Conservation (phyloP, 2,888 invertebrate species). For the Itoplectis maculator region DNA sequence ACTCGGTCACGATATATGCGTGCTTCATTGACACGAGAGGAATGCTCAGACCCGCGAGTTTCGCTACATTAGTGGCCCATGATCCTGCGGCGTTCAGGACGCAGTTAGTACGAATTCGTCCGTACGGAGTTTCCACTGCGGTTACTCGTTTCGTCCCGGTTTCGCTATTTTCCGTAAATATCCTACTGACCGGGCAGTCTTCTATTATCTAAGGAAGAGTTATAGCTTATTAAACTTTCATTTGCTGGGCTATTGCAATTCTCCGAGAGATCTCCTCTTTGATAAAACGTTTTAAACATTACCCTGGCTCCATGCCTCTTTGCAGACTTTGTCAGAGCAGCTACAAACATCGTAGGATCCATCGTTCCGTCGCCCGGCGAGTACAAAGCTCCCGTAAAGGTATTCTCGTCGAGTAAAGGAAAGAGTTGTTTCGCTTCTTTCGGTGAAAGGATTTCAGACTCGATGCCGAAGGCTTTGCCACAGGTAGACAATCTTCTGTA, state of each 20-base stretch:
- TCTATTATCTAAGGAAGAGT: conserved; percentile 88
- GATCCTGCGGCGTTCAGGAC: conserved; percentile 93
- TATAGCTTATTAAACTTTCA: neutral
- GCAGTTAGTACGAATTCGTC: conserved; percentile 90
- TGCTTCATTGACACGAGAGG: conserved; percentile 95
- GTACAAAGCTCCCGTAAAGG: conserved; percentile 91
- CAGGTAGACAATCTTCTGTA: conserved; percentile 92
- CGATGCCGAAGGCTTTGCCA: conserved; percentile 92
- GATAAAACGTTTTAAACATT: conserved; percentile 60
- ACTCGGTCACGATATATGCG: conserved; percentile 93
- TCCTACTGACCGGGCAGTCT: conserved; percentile 90
- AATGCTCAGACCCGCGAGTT: conserved; percentile 89
- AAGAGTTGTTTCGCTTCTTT: conserved; percentile 91
- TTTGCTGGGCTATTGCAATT: no score
- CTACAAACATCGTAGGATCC: conserved; percentile 93
- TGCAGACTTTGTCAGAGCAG: conserved; percentile 91
- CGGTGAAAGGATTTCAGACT: conserved; percentile 90
- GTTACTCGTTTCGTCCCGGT: conserved; percentile 89
- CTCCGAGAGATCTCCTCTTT: no score
- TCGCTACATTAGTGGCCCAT: conserved; percentile 92
- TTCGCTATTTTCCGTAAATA: conserved; percentile 88
- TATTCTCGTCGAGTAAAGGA: conserved; percentile 91
- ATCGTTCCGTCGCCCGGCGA: conserved; percentile 93
- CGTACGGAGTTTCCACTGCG: conserved; percentile 91
- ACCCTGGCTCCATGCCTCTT: conserved; percentile 90